phyloP scores from a whole-genome alignment of 1,140 invertebrate genomes.

The Reticulitermes speratus region DNA sequence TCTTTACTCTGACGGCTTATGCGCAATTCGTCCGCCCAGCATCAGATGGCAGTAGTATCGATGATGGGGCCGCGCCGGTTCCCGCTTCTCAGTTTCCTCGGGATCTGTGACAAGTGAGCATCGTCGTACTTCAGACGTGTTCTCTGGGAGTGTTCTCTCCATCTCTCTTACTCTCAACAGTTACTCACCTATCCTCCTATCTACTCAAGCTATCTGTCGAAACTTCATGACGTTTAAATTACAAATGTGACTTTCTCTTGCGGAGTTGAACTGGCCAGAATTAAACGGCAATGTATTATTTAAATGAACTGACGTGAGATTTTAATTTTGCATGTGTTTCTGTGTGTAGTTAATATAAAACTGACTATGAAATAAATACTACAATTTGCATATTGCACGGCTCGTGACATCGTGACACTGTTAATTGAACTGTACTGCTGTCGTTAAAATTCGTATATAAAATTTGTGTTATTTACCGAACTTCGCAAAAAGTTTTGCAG shows the following conservation, averaged over 20 bases:
- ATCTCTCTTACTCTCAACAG: neutral
- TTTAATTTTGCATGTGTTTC: neutral
- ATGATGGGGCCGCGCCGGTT: neutral
- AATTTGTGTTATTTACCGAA: neutral
- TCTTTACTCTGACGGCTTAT: neutral
- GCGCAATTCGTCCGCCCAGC: neutral
- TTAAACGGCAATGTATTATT: too few relatives aligned
- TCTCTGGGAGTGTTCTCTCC: neutral
- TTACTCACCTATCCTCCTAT: neutral
- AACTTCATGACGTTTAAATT: neutral
- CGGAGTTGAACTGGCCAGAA: neutral
- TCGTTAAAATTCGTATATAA: neutral
- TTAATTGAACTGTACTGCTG: too few relatives aligned
- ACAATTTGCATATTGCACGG: neutral
- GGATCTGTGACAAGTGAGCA: neutral
- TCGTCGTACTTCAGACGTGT: neutral
- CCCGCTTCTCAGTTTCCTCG: neutral
- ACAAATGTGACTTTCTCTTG: neutral
- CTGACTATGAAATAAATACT: neutral
- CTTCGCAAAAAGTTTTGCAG: neutral
- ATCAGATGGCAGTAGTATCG: conserved; percentile 7
- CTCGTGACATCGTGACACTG: too few relatives aligned
- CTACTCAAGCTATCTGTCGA: neutral
- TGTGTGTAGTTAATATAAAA: neutral
- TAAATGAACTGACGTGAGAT: too few relatives aligned